phyloP scores from a whole-genome alignment of 2,888 invertebrate genomes.

The Cheilosia variabilis region DNA sequence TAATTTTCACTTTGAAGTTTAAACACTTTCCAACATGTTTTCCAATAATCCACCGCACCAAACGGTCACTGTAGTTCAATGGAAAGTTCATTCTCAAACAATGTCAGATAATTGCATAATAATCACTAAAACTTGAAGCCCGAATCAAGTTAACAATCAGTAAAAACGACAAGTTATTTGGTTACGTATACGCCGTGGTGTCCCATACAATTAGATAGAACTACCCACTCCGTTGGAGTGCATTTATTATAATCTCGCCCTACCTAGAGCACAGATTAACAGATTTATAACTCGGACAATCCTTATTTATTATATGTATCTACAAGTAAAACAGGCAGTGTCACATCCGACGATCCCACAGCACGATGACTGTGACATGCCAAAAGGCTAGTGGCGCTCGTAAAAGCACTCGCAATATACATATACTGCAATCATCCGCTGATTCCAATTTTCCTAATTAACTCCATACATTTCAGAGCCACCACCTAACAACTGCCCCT shows the following conservation, averaged over 20 bases:
- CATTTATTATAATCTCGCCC: not conserved
- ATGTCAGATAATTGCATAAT: too few relatives aligned
- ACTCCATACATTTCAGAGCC: slow-evolving; percentile 54
- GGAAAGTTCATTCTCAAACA: too few relatives aligned
- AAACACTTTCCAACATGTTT: too few relatives aligned
- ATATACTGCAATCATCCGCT: slow-evolving; percentile 55
- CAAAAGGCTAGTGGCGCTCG: slow-evolving; percentile 48
- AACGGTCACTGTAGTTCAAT: too few relatives aligned
- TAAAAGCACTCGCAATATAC: slow-evolving; percentile 56
- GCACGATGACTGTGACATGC: slow-evolving; percentile 20
- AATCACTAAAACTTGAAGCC: too few relatives aligned
- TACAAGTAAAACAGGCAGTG: slow-evolving; percentile 12
- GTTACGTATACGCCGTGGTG: slow-evolving; percentile 57
- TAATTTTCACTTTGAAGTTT: too few relatives aligned
- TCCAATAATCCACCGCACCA: too few relatives aligned
- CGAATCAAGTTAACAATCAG: not conserved
- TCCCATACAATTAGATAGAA: slow-evolving; percentile 32
- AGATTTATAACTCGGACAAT: slow-evolving; percentile 28
- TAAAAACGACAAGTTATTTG: slow-evolving; percentile 39
- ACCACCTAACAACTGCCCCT: slow-evolving; percentile 30
- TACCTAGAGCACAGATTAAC: slow-evolving; percentile 3
- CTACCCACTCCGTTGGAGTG: slow-evolving; percentile 43
- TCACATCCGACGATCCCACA: slow-evolving; percentile 1
- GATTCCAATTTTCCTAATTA: slow-evolving; percentile 60
- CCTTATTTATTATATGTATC: slow-evolving; percentile 24